Evolutionary conservation across 2,113 vertebrate species (phyloP).

Genomic region (Lynx canadensis): DNA sequence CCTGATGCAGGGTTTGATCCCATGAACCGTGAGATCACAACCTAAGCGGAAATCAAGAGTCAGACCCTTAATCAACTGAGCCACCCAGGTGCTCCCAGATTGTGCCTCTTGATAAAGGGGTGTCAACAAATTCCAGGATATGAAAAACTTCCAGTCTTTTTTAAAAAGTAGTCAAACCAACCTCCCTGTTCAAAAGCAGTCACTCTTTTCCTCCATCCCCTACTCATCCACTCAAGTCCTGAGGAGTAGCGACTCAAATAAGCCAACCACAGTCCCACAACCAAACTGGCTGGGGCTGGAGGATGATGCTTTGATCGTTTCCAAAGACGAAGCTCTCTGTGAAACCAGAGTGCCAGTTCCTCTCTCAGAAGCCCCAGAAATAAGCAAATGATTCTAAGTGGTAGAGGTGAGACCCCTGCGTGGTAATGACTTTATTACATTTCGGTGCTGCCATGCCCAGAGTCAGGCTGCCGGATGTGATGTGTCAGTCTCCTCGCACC

Average conservation of each 20-base stretch:
- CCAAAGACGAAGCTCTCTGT: background rate
- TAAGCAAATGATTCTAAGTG: slow-evolving; percentile 52
- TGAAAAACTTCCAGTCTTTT: slow-evolving; percentile 18
- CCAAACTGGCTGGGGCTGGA: background rate
- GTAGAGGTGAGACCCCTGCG: slow-evolving; percentile 54
- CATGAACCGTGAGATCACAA: no score
- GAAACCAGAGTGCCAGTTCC: background rate
- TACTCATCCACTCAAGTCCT: background rate
- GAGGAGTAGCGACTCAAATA: background rate
- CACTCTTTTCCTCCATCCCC: background rate
- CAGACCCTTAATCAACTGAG: no score
- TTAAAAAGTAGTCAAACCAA: background rate
- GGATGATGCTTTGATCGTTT: background rate
- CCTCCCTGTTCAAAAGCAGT: background rate
- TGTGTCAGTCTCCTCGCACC: slow-evolving; percentile 66
- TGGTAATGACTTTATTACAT: slow-evolving; percentile 69
- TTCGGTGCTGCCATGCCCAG: background rate
- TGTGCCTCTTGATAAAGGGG: background rate
- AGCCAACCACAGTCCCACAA: background rate
- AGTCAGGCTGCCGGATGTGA: slow-evolving; percentile 60
- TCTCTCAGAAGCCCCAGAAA: slow-evolving; percentile 32
- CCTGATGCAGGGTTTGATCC: no score
- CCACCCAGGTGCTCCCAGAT: background rate
- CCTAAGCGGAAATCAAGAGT: no score
- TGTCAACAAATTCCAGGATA: background rate